These are phyloP conservation scores for Laspeyria flexula DNA, from an alignment of 2,888 invertebrate species.

Conservation along the genomic window DNA sequence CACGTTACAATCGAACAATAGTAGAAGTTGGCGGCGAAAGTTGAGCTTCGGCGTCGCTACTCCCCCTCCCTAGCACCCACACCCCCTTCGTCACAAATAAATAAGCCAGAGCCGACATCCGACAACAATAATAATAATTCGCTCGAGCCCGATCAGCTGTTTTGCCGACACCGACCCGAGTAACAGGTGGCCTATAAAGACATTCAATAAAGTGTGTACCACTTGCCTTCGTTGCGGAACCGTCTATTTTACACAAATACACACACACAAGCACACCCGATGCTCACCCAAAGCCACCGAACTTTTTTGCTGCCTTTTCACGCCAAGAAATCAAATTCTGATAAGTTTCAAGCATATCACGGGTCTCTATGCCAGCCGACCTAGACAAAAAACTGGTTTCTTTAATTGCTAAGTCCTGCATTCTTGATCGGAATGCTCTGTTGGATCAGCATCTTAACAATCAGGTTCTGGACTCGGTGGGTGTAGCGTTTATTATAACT, in stretches of 20 bases:
- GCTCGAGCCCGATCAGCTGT: constrained; percentile 83
- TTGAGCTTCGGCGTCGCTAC: constrained; percentile 59
- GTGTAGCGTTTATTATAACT: not conserved
- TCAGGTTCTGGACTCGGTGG: not conserved
- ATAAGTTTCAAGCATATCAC: constrained; percentile 12
- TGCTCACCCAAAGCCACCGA: constrained; percentile 39
- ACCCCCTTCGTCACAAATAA: constrained; percentile 77
- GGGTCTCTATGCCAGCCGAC: not conserved
- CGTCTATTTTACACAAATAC: constrained; percentile 77
- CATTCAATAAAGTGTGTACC: constrained; percentile 85
- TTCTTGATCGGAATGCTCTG: not conserved
- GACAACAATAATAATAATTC: constrained; percentile 83
- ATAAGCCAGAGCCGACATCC: constrained; percentile 79
- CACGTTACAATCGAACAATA: constrained; percentile 58
- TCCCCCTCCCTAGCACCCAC: constrained; percentile 53
- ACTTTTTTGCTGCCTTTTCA: constrained; percentile 43
- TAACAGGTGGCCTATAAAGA: constrained; percentile 87
- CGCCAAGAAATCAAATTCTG: constrained; percentile 18
- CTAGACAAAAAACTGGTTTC: not conserved
- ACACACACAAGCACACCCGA: constrained; percentile 57
- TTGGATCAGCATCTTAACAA: not conserved
- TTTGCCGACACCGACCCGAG: constrained; percentile 82
- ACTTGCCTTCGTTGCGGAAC: constrained; percentile 81
- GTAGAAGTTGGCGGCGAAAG: constrained; percentile 66
- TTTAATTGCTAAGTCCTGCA: not conserved